Evolutionary conservation across 2,888 invertebrate genomes (phyloP).

Genomic region (Hartigia nigra): DNA sequence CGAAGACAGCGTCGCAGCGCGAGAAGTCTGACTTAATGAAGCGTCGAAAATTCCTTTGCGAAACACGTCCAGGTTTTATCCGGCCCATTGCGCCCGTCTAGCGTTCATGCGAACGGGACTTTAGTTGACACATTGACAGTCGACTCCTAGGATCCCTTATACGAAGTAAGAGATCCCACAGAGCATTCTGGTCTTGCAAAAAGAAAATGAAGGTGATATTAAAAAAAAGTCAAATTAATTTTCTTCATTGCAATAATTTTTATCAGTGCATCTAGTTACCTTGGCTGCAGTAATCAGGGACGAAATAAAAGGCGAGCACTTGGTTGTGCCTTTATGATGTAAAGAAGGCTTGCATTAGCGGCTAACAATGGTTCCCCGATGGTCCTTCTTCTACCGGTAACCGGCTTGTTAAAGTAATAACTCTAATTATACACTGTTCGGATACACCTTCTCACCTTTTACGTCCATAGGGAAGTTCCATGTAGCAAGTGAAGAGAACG

Average conservation of each 20-base stretch:
- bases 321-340: conserved; percentile 44
- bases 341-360: conserved; percentile 54
- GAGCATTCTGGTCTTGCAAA: neutral
- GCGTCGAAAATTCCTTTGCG: conserved; percentile 60
- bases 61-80: conserved; percentile 62
- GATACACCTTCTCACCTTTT: conserved; percentile 56
- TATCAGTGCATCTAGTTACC: neutral
- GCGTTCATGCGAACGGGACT: neutral
- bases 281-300: neutral
- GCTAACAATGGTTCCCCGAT: conserved; percentile 46
- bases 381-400: conserved; percentile 40
- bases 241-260: neutral
- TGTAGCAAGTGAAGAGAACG: neutral
- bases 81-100: conserved; percentile 50
- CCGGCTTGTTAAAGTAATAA: conserved; percentile 57
- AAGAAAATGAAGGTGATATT: neutral
- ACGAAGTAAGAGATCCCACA: neutral
- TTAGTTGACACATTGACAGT: neutral
- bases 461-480: neutral
- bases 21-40: conserved; percentile 54
- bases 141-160: neutral
- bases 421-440: conserved; percentile 53
- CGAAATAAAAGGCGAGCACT: neutral
- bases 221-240: neutral
- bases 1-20: conserved; percentile 10